Conservation (phyloP, 1,140 invertebrate genomes). For the Apolygus lucorum region DNA sequence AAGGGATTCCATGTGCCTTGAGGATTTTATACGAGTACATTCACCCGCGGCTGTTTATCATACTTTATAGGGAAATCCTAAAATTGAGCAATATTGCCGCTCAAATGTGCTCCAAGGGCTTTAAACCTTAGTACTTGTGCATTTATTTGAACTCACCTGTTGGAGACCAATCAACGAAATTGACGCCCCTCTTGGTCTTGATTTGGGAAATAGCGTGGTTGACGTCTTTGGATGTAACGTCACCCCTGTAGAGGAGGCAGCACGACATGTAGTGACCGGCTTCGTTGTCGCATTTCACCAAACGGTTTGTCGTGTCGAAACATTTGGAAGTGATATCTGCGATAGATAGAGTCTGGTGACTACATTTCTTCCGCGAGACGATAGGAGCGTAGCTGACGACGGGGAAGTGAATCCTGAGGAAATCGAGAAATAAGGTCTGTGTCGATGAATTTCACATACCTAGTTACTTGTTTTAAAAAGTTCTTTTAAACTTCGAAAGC, state of each 20-base stretch:
- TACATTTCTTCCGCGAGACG: conserved; percentile 50
- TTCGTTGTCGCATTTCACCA: conserved; percentile 49
- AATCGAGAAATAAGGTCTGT: too few species aligned
- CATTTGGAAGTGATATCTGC: conserved; percentile 43
- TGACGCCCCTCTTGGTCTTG: conserved; percentile 36
- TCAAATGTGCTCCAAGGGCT: too few species aligned
- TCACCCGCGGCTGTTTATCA: too few species aligned
- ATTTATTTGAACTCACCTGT: too few species aligned
- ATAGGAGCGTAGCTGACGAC: conserved; percentile 55
- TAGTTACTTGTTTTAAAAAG: too few species aligned
- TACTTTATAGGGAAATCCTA: too few species aligned
- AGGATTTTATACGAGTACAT: too few species aligned
- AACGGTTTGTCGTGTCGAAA: conserved; percentile 44
- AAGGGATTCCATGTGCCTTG: too few species aligned
- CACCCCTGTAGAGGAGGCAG: conserved; percentile 50
- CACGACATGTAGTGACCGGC: conserved; percentile 50
- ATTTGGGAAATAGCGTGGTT: conserved; percentile 49
- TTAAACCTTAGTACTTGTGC: too few species aligned
- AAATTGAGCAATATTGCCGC: too few species aligned
- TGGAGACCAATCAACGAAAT: conserved; percentile 46
- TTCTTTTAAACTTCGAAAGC: too few species aligned
- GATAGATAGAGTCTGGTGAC: conserved; percentile 45
- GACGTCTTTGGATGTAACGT: conserved; percentile 49
- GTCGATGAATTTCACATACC: too few species aligned
- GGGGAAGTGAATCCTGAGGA: conserved; percentile 45